Conservation (phyloP, 2,888 invertebrate genomes). For the Pantelozetes paolii region DNA sequence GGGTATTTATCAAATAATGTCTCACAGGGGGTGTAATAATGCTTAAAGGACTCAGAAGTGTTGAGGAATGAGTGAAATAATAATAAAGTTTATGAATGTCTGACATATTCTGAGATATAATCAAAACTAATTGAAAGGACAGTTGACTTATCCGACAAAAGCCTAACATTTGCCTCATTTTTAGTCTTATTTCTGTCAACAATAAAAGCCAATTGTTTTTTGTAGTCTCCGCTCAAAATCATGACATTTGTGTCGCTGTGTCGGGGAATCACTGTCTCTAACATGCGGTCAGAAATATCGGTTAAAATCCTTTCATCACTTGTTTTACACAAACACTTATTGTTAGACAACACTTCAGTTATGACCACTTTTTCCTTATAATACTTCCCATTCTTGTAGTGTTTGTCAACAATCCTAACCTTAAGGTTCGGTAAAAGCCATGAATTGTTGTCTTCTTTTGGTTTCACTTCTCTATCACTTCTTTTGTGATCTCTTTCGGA, state of each 20-base stretch:
- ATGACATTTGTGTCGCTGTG: conserved; percentile 51
- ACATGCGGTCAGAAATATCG: conserved; percentile 51
- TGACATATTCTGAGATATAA: conserved; percentile 54
- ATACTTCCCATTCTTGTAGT: conserved; percentile 52
- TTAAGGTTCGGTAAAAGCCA: conserved; percentile 53
- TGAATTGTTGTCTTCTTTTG: conserved; percentile 43
- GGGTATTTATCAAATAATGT: no score
- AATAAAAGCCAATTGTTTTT: conserved; percentile 52
- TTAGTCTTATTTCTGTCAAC: conserved; percentile 53
- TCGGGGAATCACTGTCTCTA: conserved; percentile 55
- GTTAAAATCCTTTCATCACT: conserved; percentile 52
- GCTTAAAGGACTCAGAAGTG: no score
- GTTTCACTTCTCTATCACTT: conserved; percentile 1
- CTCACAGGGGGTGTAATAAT: no score
- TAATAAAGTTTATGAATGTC: background rate
- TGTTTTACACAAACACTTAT: conserved; percentile 52
- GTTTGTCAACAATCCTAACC: conserved; percentile 53
- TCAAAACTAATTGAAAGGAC: conserved; percentile 53
- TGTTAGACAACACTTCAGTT: background rate
- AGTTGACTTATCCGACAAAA: conserved; percentile 53
- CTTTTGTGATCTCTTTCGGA: conserved; percentile 26
- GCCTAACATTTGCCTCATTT: conserved; percentile 53
- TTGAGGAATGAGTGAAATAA: background rate
- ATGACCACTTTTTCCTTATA: conserved; percentile 50
- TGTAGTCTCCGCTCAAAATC: conserved; percentile 53